Percentiles rank a stretch among this genome's conserved stretches.
Conservation (phyloP, 1,140 invertebrate species). For the Hypothenemus hampei region DNA sequence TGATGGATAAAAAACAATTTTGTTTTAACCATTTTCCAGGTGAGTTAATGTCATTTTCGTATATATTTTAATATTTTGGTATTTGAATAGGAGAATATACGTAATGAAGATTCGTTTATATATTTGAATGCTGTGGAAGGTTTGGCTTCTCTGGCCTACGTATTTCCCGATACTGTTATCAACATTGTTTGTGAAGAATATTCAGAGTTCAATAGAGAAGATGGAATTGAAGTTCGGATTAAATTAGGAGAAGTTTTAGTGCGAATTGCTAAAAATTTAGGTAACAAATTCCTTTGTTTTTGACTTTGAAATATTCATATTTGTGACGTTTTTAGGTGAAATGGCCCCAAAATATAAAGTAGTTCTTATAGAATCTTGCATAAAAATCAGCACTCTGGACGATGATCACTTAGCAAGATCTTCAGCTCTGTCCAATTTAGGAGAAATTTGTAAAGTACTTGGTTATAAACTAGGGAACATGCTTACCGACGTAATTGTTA, state of each 20-base stretch:
- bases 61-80: conserved; percentile 2
- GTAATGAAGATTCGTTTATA: conserved; percentile 76
- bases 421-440: conserved; percentile 79
- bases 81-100: conserved; percentile 64
- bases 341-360: conserved; percentile 67
- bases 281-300: conserved; percentile 49
- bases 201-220: conserved; percentile 42
- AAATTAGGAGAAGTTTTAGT: conserved; percentile 82
- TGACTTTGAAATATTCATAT: too few relatives aligned
- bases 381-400: conserved; percentile 64
- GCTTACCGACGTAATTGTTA: conserved; percentile 62
- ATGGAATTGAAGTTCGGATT: conserved; percentile 58
- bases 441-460: conserved; percentile 73
- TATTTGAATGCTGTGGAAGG: conserved; percentile 76
- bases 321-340: conserved; percentile 56
- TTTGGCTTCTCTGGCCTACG: conserved; percentile 59
- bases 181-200: conserved; percentile 54
- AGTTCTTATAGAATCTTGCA: conserved; percentile 65
- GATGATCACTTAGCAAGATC: conserved; percentile 69
- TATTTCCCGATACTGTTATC: conserved; percentile 64
- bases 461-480: conserved; percentile 67
- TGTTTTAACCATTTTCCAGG: conserved; percentile 66
- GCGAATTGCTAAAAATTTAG: conserved; percentile 64
- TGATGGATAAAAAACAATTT: conserved; percentile 60
- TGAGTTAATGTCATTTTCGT: conserved; percentile 35